These are phyloP conservation scores for Camelus dromedarius DNA, from an alignment of 2,113 vertebrate genomes.

Conservation along the genomic window DNA sequence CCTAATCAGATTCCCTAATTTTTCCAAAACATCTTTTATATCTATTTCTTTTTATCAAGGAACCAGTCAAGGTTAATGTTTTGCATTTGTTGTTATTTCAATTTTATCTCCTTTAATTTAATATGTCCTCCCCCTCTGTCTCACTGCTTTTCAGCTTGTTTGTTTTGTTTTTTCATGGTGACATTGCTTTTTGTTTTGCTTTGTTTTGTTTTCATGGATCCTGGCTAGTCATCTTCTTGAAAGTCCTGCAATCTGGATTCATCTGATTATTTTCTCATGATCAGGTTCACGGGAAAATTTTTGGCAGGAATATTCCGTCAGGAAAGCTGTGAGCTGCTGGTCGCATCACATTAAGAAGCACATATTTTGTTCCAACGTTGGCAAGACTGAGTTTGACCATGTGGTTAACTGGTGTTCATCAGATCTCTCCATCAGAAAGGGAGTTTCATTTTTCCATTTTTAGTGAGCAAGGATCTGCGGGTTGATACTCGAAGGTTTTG, in stretches of 20 bases:
- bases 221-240: neutral
- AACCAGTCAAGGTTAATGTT: too few species aligned
- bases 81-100: neutral
- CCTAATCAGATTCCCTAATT: neutral
- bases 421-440: neutral
- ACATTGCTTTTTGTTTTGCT: neutral
- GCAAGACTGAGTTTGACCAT: neutral
- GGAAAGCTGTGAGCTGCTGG: too few species aligned
- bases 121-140: neutral
- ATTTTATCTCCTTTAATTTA: neutral
- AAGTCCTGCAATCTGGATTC: neutral
- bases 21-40: neutral
- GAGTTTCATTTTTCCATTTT: neutral
- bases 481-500: neutral
- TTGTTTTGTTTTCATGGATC: neutral
- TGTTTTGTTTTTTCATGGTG: neutral
- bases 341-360: accelerated
- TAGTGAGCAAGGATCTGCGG: neutral
- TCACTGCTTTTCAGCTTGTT: neutral
- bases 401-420: neutral
- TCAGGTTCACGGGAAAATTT: neutral
- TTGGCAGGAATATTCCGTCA: accelerated
- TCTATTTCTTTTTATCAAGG: neutral
- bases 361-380: accelerated
- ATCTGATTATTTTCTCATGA: neutral